Conservation (phyloP, 2,797 vertebrate genomes). For the Xenentodon cancila region DNA sequence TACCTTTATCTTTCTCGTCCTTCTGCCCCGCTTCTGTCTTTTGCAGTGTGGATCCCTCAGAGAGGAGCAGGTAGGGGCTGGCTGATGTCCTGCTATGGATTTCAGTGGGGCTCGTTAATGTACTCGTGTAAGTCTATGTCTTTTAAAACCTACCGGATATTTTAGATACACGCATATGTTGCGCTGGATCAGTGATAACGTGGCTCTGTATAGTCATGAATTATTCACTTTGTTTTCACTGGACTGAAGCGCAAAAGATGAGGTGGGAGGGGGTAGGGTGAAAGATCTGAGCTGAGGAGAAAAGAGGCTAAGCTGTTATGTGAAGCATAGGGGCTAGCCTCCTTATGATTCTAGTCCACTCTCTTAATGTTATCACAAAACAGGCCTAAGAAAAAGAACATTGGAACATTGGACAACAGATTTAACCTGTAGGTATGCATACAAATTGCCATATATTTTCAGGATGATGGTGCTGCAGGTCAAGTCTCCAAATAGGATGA, state of each 20-base stretch:
- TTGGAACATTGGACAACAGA: constrained; percentile 16
- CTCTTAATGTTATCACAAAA: constrained; percentile 53
- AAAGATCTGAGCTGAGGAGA: constrained; percentile 63
- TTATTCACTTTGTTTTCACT: constrained; percentile 82
- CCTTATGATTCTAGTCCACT: constrained; percentile 68
- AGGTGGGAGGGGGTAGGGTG: constrained; percentile 43
- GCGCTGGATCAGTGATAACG: constrained; percentile 56
- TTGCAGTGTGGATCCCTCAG: constrained; percentile 6
- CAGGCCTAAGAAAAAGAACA: constrained; percentile 15
- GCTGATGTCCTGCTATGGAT: constrained; percentile 16
- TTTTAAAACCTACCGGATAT: constrained; percentile 41
- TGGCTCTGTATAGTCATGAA: constrained; percentile 69
- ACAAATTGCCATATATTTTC: constrained; percentile 17
- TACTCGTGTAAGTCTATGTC: constrained; percentile 23
- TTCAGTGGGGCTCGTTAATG: constrained; percentile 24
- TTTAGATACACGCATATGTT: constrained; percentile 60
- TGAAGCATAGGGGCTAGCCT: constrained; percentile 51
- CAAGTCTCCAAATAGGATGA: background rate
- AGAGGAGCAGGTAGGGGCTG: constrained; percentile 13
- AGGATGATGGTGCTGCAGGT: background rate
- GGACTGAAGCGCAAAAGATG: constrained; percentile 57
- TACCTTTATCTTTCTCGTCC: constrained; percentile 46
- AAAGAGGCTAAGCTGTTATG: constrained; percentile 57
- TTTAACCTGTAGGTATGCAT: constrained; percentile 33
- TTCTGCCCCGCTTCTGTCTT: constrained; percentile 24